A percentile compares a stretch with the other conserved stretches of the same genome.
Conservation (phyloP, 2,113 vertebrate genomes). For the Chelonoidis abingdonii region DNA sequence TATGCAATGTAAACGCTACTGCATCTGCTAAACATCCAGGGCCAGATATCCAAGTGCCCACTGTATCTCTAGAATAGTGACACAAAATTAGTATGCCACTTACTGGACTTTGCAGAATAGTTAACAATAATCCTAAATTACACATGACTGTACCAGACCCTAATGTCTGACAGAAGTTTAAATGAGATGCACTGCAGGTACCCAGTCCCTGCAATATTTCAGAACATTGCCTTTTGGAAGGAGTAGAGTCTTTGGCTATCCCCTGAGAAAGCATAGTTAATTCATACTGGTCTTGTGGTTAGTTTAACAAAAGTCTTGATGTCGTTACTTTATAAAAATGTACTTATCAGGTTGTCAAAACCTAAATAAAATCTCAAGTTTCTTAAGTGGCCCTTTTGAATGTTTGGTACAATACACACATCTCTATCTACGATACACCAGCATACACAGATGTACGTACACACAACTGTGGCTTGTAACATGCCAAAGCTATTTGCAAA, state of each 20-base stretch:
- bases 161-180: background rate
- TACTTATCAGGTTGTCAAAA: slow-evolving; percentile 24
- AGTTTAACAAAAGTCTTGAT: slow-evolving; percentile 51
- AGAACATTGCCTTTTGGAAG: background rate
- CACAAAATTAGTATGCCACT: background rate
- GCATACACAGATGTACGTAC: background rate
- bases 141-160: background rate
- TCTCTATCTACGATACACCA: slow-evolving; percentile 24
- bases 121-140: slow-evolving; percentile 21
- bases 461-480: slow-evolving; percentile 25
- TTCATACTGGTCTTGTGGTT: slow-evolving; percentile 42
- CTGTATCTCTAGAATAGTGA: background rate
- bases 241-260: background rate
- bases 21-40: background rate
- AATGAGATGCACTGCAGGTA: background rate
- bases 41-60: background rate
- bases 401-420: slow-evolving; percentile 46
- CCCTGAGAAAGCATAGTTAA: slow-evolving; percentile 33
- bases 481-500: slow-evolving; percentile 44
- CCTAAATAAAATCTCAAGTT: slow-evolving; percentile 49
- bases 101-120: slow-evolving; percentile 27
- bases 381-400: slow-evolving; percentile 44
- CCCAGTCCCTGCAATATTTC: background rate
- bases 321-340: slow-evolving; percentile 45
- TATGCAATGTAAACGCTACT: background rate